Base-by-base conservation (phyloP, 37 sponge, comb jelly and placozoan species). In the Ianthella basta region DNA sequence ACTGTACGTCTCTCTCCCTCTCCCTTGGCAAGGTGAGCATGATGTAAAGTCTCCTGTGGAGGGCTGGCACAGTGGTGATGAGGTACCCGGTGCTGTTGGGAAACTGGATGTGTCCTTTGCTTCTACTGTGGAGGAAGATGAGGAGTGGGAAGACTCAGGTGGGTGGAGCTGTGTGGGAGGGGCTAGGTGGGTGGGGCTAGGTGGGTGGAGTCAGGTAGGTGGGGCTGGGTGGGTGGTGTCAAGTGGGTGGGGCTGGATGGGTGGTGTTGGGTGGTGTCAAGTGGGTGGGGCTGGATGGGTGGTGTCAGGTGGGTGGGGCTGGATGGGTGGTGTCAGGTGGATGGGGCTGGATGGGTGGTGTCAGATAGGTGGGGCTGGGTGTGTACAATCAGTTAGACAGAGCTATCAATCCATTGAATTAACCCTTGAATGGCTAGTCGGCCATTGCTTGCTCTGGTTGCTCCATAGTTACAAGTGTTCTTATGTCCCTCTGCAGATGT, bases 91-190 rank as follows among this genome's bases (percentile, higher is more conserved):
- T 61, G 64, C 4, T n/a, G n/a, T n/a, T 27, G 29, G 10, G 24
- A 27, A 10, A n/a, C 72, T 70, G 30, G 37, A 70, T 10, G 37
- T 6, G 20, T 70, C 50, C 50, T 44, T 44, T 35, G 37, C 3
- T 1, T 70, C 72, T 4, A 70, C 72, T 70, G 20, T 70, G 33
- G 37, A 70, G 21, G 72, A 70, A 12, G 55, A 55, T 20, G 91
- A 91, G 40, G 84, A 83, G 15, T 91, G 91, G 91, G 68, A 87
- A 53, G 88, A 87, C 32, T 91, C 91, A 61, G 91, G 91, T 90
- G 72, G 34, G 82, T 41, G 67, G 81, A 59, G 32, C 27, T 67
- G 15, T 21, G 91, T 90, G 72, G 34, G 82, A 21, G 67, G 81
- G 81, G 32, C 27, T 15, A 29, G 5, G 21, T 37, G 8, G 25